phyloP scores from a whole-genome alignment of 2,888 invertebrate genomes.

The Syrista parreyssii region DNA sequence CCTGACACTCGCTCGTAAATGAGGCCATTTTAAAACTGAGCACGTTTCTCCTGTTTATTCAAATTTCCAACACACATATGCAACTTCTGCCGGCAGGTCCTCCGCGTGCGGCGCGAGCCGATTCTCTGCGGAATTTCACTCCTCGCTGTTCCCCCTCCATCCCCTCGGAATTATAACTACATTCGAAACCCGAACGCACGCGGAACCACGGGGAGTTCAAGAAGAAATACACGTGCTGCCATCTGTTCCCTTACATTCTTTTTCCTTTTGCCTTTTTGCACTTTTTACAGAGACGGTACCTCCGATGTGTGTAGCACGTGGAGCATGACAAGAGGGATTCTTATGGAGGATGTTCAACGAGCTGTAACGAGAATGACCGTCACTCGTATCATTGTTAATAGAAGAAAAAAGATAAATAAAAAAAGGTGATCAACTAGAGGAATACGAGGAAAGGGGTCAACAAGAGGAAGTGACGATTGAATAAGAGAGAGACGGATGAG shows the following conservation, averaged over 20 bases:
- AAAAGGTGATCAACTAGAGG: neutral
- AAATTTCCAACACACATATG: slow-evolving; percentile 40
- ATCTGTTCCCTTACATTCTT: neutral
- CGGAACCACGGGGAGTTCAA: neutral
- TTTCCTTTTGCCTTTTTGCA: neutral
- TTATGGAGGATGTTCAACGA: neutral
- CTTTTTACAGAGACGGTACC: neutral
- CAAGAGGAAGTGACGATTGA: neutral
- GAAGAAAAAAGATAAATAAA: neutral
- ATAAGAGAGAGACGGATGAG: slow-evolving; percentile 11
- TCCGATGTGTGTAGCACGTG: neutral
- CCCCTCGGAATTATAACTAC: slow-evolving; percentile 25
- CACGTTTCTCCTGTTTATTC: slow-evolving; percentile 52
- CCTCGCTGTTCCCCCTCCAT: neutral
- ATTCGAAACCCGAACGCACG: slow-evolving; percentile 9
- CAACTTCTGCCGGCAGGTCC: slow-evolving; percentile 25
- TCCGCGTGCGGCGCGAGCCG: slow-evolving; percentile 3
- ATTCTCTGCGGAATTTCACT: neutral
- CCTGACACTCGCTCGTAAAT: slow-evolving; percentile 22
- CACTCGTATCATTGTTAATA: neutral
- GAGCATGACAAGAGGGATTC: neutral
- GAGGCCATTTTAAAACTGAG: slow-evolving; percentile 42
- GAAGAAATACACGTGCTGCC: neutral
- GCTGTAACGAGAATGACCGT: neutral
- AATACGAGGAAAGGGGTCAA: neutral